A percentile compares a stretch with the other conserved stretches of the same genome.
Conservation (phyloP, 2,113 vertebrate genomes). For the Nansenia antarctica region DNA sequence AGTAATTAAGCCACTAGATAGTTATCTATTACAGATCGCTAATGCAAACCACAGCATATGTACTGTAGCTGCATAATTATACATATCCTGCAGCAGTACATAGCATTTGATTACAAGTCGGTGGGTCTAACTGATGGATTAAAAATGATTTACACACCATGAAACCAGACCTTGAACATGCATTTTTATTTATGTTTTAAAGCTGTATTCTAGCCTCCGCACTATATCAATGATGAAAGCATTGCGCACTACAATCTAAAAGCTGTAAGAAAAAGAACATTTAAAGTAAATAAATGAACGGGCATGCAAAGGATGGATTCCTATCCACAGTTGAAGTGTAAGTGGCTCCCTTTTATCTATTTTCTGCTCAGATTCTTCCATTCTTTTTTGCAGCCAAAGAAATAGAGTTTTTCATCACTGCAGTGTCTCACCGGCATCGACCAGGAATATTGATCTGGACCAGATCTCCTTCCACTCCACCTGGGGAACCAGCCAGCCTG, state of each 20-base stretch:
- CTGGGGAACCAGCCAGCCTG: conserved; percentile 69
- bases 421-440: conserved; percentile 71
- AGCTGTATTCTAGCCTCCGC: no score
- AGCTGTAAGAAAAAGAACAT: conserved; percentile 31
- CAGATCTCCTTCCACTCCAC: conserved; percentile 70
- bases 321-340: conserved; percentile 37
- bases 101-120: no score
- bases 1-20: not conserved
- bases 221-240: conserved; percentile 2
- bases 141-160: no score
- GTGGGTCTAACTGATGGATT: no score
- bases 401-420: conserved; percentile 71
- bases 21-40: no score
- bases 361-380: conserved; percentile 56
- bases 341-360: conserved; percentile 58
- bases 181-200: no score
- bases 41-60: no score
- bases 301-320: conserved; percentile 53
- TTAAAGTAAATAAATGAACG: conserved; percentile 45
- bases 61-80: no score
- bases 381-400: conserved; percentile 54
- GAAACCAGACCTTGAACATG: no score
- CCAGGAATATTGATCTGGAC: conserved; percentile 65
- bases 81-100: no score
- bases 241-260: conserved; percentile 29